A percentile compares a stretch with the other conserved stretches of the same genome.
These are phyloP conservation scores for Ellobium chinense DNA, from an alignment of 2,888 invertebrate species.

Conservation along the genomic window DNA sequence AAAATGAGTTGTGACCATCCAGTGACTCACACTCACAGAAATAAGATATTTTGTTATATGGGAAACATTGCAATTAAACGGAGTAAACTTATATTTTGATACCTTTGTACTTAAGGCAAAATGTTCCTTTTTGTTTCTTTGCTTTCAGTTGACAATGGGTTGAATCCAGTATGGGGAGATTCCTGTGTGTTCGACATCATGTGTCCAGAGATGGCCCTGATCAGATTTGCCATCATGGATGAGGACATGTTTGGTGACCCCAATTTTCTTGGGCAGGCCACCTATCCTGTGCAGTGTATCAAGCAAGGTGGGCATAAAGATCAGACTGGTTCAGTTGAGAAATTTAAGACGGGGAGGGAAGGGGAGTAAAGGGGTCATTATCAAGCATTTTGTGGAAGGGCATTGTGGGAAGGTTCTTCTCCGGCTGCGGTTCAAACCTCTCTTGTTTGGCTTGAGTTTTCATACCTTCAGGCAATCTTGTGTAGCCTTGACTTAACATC, in stretches of 20 bases:
- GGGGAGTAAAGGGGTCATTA: neutral
- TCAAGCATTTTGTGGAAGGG: neutral
- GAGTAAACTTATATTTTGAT: no score
- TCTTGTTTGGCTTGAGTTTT: no score
- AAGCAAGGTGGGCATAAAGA: constrained; percentile 62
- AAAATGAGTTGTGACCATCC: no score
- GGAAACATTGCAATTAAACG: no score
- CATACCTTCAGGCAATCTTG: no score
- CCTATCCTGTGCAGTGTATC: constrained; percentile 86
- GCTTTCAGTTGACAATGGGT: constrained; percentile 85
- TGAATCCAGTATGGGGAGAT: constrained; percentile 82
- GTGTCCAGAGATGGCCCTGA: constrained; percentile 82
- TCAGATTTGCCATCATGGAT: constrained; percentile 82
- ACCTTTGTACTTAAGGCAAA: no score
- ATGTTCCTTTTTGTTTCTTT: no score
- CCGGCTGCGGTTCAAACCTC: no score
- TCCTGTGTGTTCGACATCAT: constrained; percentile 81
- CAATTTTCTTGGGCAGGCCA: constrained; percentile 98
- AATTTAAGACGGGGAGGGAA: neutral
- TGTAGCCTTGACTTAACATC: no score
- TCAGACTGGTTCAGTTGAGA: neutral
- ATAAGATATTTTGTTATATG: no score
- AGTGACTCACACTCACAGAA: no score
- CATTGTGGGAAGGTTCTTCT: no score
- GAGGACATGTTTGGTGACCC: constrained; percentile 98